These are phyloP conservation scores for Pecten maximus DNA, from an alignment of 2,888 invertebrate species.

Conservation along the genomic window DNA sequence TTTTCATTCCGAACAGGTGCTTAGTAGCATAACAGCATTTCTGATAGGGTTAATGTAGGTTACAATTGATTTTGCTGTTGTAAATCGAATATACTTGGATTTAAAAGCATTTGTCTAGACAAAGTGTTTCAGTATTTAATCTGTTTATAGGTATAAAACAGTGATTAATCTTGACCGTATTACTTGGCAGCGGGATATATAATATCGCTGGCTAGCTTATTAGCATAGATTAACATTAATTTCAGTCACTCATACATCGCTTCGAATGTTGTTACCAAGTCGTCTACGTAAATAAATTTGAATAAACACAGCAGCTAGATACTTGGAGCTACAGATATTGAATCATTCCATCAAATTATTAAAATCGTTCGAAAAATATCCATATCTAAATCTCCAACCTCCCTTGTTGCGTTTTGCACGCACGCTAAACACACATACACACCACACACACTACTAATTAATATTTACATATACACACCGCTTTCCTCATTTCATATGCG, in stretches of 20 bases:
- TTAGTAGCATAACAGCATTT: not conserved
- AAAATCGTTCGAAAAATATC: not conserved
- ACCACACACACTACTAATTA: conserved; percentile 60
- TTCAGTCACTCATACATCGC: conserved; percentile 13
- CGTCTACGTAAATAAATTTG: not conserved
- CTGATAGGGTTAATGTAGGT: not conserved
- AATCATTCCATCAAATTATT: not conserved
- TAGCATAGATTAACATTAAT: conserved; percentile 33
- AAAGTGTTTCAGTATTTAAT: not conserved
- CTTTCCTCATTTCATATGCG: conserved; percentile 45
- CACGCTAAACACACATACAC: conserved; percentile 30
- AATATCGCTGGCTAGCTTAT: not conserved
- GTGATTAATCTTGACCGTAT: not conserved
- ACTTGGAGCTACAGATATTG: not conserved
- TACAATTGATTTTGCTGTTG: not conserved
- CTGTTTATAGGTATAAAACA: not conserved
- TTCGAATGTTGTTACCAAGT: not conserved
- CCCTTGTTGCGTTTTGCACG: conserved; percentile 19
- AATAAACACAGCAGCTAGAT: not conserved
- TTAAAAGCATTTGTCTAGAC: conserved; percentile 18
- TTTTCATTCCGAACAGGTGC: not conserved
- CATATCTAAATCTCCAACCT: not conserved
- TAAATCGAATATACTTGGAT: not conserved
- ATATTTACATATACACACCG: conserved; percentile 62
- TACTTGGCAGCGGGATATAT: not conserved